Base-by-base conservation (phyloP, 2,888 invertebrate genomes). In the Drosophila kambysellisi region DNA sequence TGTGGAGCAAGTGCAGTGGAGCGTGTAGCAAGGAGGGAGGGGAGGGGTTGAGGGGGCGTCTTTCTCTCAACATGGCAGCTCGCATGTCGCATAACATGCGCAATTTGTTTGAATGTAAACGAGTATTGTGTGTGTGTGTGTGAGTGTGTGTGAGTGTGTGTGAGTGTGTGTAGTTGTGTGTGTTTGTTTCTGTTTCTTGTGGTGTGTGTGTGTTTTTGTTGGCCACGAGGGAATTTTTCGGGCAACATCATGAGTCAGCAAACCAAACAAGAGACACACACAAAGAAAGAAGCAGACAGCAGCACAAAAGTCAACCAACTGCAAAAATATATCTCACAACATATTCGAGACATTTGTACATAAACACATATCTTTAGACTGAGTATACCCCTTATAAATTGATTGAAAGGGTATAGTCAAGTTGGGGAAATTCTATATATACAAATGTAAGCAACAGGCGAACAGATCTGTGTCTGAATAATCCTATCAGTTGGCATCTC, bases 231-330 rank as follows among this genome's bases (percentile, higher is more conserved):
- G 82, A 82, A 80, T 84, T 82, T 82, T 81, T 50, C 46, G 53
- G 71, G 76, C 79, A 70, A 84, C 78, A 74, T 88, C 90, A 89
- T 86, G 90, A 86, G 90, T 89, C 90, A 88, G 88, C 90, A 89
- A 77, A 80, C 62, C 88, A 85, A 76, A 85, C 77, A 80, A 82
- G 77, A 66, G 58, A 57, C 85, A 67, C 46, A 25, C 17, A 37
- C n/a, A n/a, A 12, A 67, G 37, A 63, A 58, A 79, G 76, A 57
- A 3, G 77, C 50, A 17, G 7, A 11, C 6, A 56, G 50, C 61
- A 52, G 54, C 68, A 75, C 63, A 76, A 81, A 75, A 89, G 88
- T 86, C 85, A 86, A 70, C 85, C 85, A 89, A 88, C 85, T 89
- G 88, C 76, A 71, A 84, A 89, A 88, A 84, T 80, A 89, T 86